phyloP scores from a whole-genome alignment of 1,140 invertebrate species.

The Vanessa tameamea region DNA sequence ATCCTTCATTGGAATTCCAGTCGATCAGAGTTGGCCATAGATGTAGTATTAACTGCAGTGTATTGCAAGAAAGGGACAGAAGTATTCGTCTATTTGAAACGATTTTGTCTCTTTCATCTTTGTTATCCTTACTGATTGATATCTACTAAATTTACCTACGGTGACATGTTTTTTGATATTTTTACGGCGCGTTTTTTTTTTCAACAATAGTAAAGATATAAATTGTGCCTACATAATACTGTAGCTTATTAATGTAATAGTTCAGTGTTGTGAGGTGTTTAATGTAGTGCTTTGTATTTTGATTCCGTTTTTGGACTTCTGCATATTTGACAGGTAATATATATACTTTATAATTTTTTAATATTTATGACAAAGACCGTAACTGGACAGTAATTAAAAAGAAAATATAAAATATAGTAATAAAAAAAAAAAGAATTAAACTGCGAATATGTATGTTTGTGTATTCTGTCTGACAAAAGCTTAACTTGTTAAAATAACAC shows the following conservation, averaged over 20 bases:
- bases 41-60: conserved; percentile 5
- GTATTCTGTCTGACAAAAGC: background rate
- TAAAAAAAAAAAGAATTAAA: background rate
- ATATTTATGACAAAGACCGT: no score
- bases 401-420: no score
- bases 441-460: background rate
- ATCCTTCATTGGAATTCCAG: conserved; percentile 51
- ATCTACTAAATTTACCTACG: background rate
- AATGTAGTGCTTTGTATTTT: no score
- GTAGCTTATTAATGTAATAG: no score
- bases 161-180: background rate
- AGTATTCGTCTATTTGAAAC: background rate
- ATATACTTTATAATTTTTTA: no score
- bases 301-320: no score
- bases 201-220: background rate
- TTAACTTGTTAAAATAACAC: background rate
- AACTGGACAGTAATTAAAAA: no score
- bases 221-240: no score
- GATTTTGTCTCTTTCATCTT: background rate
- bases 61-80: background rate
- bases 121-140: background rate
- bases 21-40: conserved; percentile 8
- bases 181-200: background rate
- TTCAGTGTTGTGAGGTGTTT: no score
- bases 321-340: no score